These are phyloP conservation scores for Dolichotis patagonum DNA, from an alignment of 2,113 vertebrate species.

Conservation along the genomic window DNA sequence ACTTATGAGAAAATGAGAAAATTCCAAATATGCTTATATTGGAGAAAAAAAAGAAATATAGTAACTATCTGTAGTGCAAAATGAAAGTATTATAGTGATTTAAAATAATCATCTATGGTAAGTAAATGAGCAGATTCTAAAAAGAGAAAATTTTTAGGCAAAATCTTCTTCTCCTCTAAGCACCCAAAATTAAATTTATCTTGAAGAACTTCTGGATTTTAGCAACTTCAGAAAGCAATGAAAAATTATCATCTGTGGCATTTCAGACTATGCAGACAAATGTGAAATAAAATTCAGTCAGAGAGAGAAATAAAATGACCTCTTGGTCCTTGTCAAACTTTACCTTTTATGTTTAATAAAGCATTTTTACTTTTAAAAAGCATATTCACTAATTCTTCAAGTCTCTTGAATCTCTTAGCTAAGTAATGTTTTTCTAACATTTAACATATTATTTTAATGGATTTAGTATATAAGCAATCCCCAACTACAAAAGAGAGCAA, in stretches of 20 bases:
- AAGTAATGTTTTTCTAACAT: conserved; percentile 64
- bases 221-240: conserved; percentile 53
- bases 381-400: conserved; percentile 60
- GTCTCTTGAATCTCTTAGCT: conserved; percentile 54
- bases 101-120: conserved; percentile 52
- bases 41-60: conserved; percentile 15
- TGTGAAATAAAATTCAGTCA: conserved; percentile 46
- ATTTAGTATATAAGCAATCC: conserved; percentile 4
- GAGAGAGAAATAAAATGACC: neutral
- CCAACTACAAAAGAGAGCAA: neutral
- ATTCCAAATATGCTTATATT: conserved; percentile 38
- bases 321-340: conserved; percentile 65
- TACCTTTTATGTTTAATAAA: conserved; percentile 76
- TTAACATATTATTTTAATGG: conserved; percentile 45
- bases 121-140: neutral
- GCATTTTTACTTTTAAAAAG: conserved; percentile 65
- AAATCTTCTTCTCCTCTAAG: neutral
- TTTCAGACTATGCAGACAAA: conserved; percentile 58
- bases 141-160: conserved; percentile 11
- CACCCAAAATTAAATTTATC: conserved; percentile 24
- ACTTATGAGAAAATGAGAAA: conserved; percentile 61
- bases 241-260: conserved; percentile 48
- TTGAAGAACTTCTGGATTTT: conserved; percentile 48
- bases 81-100: conserved; percentile 44
- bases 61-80: conserved; percentile 48